Base-by-base conservation (phyloP, 2,113 vertebrate genomes). In the Anguilla japonica region DNA sequence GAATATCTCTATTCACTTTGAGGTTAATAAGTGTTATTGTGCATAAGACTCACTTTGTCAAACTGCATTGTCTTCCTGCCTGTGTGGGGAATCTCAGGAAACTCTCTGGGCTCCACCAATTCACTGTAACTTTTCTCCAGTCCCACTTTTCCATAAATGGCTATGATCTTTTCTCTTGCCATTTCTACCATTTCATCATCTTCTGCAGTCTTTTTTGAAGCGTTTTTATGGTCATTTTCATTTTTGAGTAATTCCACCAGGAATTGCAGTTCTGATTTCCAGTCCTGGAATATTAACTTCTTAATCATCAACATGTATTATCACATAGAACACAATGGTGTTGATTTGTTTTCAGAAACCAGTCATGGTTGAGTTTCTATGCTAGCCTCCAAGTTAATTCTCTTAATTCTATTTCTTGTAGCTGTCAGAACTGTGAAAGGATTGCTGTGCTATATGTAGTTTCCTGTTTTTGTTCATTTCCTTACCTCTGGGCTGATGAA, bases 401-500 rank as follows among this genome's bases (percentile, higher is more conserved):
- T 78, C 1, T 46, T 46, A 1, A 46, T 46, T 46, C 8, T 46
- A 46, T 1, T 46, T 4, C 43, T 46, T 8, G 8, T 46, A 46
- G 2, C 2, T 6, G 43, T 4, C 43, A 46, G 43, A 34, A 34
- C 34, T 34, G 26, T 7, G 29, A 0, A 11, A 34, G 71, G 22
- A 34, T 78, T 60, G 18, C 56, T 60, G 29, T 22, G 26, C 71
- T 9, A 60, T 60, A 78, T 29, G 3, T 16, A 3, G 20, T 81
- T 43, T 81, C 3, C 20, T 80, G 79, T 18, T 41, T 80, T 18
- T 80, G 16, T 41, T 26, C 13, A 50, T 43, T 9, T 29, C 34
- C 82, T 14, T 79, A 94, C 94, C 92, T 91, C 83, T 91, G 83
- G 82, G 46, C 88, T 79, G 2, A 93, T 92, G 83, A 94, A 91